Percentiles rank a stretch among this genome's conserved stretches.
Evolutionary conservation across 2,113 vertebrate species (phyloP).

Genomic region (Hydrochoerus hydrochaeris): DNA sequence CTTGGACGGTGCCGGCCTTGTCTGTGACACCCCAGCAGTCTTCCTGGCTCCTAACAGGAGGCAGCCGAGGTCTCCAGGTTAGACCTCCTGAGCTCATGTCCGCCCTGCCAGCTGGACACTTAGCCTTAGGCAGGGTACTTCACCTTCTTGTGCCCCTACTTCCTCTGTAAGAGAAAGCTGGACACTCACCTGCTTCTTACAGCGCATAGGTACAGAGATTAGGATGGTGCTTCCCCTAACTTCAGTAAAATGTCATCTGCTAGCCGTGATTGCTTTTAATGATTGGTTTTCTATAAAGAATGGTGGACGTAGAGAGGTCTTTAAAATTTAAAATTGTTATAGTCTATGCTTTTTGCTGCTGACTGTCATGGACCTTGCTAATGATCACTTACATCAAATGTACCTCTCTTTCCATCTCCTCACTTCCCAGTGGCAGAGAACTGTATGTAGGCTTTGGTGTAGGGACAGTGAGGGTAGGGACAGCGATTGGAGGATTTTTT

Average conservation of each 20-base stretch:
- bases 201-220: not conserved
- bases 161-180: not conserved
- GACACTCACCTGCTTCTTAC: accelerated
- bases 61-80: not conserved
- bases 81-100: not conserved
- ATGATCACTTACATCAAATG: not conserved
- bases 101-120: not conserved
- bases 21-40: not conserved
- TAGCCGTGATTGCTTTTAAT: not conserved
- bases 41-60: not conserved
- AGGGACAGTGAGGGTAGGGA: too few relatives aligned
- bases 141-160: not conserved
- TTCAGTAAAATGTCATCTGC: not conserved
- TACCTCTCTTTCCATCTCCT: not conserved
- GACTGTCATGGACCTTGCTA: not conserved
- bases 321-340: not conserved
- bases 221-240: accelerated
- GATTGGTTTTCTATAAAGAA: not conserved
- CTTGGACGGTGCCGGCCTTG: not conserved
- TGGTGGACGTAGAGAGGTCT: not conserved
- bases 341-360: not conserved
- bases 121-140: not conserved
- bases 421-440: not conserved
- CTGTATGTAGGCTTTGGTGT: not conserved
- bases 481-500: not conserved